These are phyloP conservation scores for Dicycla oo DNA, from an alignment of 2,888 invertebrate genomes.

Conservation along the genomic window DNA sequence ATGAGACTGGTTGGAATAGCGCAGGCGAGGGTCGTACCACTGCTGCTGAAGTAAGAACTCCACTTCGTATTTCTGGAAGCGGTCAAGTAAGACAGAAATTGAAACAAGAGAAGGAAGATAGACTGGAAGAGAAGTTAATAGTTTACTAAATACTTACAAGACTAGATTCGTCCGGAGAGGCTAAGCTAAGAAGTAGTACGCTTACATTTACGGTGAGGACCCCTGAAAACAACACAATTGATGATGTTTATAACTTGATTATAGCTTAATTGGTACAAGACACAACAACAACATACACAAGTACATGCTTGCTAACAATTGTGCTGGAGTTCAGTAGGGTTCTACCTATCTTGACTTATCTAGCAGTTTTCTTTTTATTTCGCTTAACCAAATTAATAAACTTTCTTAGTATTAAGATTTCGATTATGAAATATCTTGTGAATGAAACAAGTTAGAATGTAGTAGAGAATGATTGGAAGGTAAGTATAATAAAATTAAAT, in stretches of 20 bases:
- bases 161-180: constrained; percentile 98
- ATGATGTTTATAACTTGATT: constrained; percentile 66
- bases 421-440: constrained; percentile 22
- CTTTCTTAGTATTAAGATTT: constrained; percentile 29
- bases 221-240: constrained; percentile 91
- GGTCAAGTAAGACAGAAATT: constrained; percentile 27
- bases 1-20: constrained; percentile 96
- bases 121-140: constrained; percentile 23
- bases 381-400: neutral
- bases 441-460: constrained; percentile 38
- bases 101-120: constrained; percentile 33
- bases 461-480: constrained; percentile 48
- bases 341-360: constrained; percentile 29
- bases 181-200: constrained; percentile 97
- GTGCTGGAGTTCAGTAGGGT: constrained; percentile 63
- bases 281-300: constrained; percentile 73
- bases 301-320: constrained; percentile 68
- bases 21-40: constrained; percentile 97
- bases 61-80: constrained; percentile 97
- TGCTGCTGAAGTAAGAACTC: constrained; percentile 98
- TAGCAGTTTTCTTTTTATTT: constrained; percentile 51
- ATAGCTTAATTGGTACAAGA: constrained; percentile 52
- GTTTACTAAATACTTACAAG: constrained; percentile 93
- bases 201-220: constrained; percentile 98
- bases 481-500: constrained; percentile 57